These are phyloP conservation scores for Argentina silus DNA, from an alignment of 2,797 vertebrate species.

Conservation along the genomic window DNA sequence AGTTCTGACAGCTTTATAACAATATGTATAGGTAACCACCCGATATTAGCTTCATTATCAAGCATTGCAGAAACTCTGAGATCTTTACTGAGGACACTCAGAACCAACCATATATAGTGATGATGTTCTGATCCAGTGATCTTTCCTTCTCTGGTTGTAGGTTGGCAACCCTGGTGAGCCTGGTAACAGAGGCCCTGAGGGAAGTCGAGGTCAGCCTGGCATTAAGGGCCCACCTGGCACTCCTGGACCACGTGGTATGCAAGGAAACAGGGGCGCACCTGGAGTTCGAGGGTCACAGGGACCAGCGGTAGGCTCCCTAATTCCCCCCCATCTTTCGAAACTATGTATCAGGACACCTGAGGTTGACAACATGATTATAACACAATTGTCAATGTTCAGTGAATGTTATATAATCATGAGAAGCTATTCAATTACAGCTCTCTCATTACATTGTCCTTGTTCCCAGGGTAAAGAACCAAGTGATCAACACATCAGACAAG, in stretches of 20 bases:
- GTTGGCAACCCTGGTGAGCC: conserved; percentile 87
- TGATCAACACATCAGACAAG: conserved; percentile 95
- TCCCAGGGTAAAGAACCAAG: conserved; percentile 92
- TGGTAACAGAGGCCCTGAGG: conserved; percentile 90
- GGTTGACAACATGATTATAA: background rate
- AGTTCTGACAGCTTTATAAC: conserved; percentile 65
- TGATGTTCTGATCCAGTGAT: conserved; percentile 19
- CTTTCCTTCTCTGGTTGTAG: conserved; percentile 64
- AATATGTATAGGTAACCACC: background rate
- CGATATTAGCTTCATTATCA: background rate
- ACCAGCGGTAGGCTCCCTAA: conserved; percentile 82
- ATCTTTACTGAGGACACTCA: background rate
- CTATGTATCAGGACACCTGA: too few relatives aligned
- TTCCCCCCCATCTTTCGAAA: too few relatives aligned
- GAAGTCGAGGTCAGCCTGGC: conserved; percentile 89
- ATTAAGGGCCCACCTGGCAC: conserved; percentile 88
- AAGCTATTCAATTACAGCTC: background rate
- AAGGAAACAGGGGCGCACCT: conserved; percentile 89
- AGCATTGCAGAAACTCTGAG: background rate
- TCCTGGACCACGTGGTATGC: conserved; percentile 90
- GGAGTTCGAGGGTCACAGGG: conserved; percentile 92
- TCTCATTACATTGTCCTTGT: conserved; percentile 29
- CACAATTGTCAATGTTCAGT: too few relatives aligned
- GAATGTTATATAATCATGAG: background rate
- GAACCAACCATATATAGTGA: background rate